These are phyloP conservation scores for Ailurus styani DNA, from an alignment of 2,113 vertebrate species.

Conservation along the genomic window DNA sequence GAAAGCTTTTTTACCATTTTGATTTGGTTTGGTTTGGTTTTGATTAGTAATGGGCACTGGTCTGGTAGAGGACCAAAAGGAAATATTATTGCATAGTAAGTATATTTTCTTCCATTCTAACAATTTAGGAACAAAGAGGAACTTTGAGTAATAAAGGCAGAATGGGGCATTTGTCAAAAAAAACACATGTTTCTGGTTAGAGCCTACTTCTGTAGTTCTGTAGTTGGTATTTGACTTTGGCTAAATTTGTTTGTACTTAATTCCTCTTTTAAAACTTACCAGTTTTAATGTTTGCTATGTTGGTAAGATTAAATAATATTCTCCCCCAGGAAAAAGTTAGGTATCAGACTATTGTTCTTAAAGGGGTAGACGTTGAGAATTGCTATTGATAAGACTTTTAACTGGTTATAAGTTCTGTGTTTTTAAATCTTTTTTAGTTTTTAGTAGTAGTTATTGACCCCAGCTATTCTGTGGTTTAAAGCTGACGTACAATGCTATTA, in stretches of 20 bases:
- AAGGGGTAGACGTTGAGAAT: constrained; percentile 22
- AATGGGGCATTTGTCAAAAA: constrained; percentile 24
- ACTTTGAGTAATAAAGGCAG: constrained; percentile 36
- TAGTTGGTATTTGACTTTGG: constrained; percentile 31
- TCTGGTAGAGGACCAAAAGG: not conserved
- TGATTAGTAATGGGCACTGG: constrained; percentile 30
- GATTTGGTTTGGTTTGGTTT: constrained; percentile 22
- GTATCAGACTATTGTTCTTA: constrained; percentile 22
- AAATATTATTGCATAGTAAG: not conserved
- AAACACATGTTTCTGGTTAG: constrained; percentile 30
- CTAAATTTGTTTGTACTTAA: constrained; percentile 49
- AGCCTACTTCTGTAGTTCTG: not conserved
- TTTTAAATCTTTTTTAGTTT: constrained; percentile 41
- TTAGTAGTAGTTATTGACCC: not conserved
- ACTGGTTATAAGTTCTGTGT: not conserved
- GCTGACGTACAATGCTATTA: not conserved
- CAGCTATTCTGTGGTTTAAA: not conserved
- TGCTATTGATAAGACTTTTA: constrained; percentile 1
- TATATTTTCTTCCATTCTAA: constrained; percentile 37
- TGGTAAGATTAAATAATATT: constrained; percentile 18
- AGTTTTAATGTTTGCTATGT: constrained; percentile 36
- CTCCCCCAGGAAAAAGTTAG: not conserved
- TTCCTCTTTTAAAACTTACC: not conserved
- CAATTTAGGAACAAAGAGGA: constrained; percentile 33
- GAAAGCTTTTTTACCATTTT: constrained; percentile 3